These are phyloP conservation scores for Artibeus jamaicensis DNA, from an alignment of 2,797 vertebrate genomes.

Conservation along the genomic window DNA sequence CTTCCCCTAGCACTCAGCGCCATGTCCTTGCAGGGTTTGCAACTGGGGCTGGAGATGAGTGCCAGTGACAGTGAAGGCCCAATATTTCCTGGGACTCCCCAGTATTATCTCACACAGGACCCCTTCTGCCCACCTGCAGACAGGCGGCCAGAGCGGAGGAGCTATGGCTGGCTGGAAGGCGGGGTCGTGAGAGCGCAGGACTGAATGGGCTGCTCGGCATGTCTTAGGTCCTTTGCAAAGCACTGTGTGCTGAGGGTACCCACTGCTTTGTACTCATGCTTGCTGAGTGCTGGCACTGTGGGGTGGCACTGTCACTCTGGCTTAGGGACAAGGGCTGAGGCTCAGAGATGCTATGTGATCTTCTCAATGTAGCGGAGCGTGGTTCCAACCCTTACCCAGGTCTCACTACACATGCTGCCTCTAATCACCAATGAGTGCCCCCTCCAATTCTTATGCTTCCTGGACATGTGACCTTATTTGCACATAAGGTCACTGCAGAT, in stretches of 20 bases:
- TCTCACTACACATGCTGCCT: neutral
- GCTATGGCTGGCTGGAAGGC: no score
- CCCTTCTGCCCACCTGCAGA: neutral
- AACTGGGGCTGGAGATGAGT: neutral
- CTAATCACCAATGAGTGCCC: neutral
- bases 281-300: fast-evolving
- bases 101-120: fast-evolving
- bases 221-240: neutral
- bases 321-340: neutral
- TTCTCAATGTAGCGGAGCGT: fast-evolving
- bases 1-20: neutral
- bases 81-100: neutral
- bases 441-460: neutral
- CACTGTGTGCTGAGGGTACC: neutral
- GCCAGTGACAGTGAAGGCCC: neutral
- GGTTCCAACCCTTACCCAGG: neutral
- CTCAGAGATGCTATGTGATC: neutral
- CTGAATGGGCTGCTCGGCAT: fast-evolving
- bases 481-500: neutral
- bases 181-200: fast-evolving
- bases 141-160: fast-evolving
- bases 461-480: neutral
- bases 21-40: neutral
- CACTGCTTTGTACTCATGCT: neutral
- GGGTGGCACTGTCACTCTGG: neutral